Evolutionary conservation across 2,888 invertebrate genomes (phyloP), one percentile per base, ranked within the genome.

Genomic region (Cephus rjabovi): DNA sequence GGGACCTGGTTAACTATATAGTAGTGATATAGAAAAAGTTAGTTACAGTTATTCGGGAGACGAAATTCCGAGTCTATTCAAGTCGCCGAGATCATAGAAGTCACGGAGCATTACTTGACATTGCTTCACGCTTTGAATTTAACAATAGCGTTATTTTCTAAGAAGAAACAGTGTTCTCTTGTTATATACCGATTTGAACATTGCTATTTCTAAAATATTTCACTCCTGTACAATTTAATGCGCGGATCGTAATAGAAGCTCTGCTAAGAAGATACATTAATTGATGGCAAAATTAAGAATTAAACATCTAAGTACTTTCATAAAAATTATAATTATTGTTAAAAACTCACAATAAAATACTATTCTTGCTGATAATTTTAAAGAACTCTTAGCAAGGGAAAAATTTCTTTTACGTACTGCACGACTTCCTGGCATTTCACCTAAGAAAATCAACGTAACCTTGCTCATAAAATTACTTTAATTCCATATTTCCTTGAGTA

Each of bases 11-110:
- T 23, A 56, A 56, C 23, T 56, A 56, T 56, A 23, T 23, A 56
- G 56, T 2, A 56, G 56, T 9, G 23, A 56, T 56, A 56, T 56
- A 56, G 56, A 56, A 56, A 56, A 56, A 56, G 56, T 56, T 56
- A 56, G 82, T 84, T 84, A 85, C 84, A 83, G 86, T 86, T 86
- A 83, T 35, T 79, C 78, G 78, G 79, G 78, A 79, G 84, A 80
- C 81, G 81, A 80, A 82, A 86, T 84, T 86, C 84, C 80, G 83
- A 85, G 56, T 23, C 56, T 23, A 56, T 56, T 56, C 56, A 2
- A 56, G 23, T 56, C 9, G 56, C 56, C 23, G 23, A 2, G 56
- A 56, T 56, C 56, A 56, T 56, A 56, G 23, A 56, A 23, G 56
- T 56, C 56, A 56, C 56, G 56, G 56, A 23, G 56, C 23, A 56